Conservation (phyloP, 1,140 invertebrate species). For the roundworm (Caenorhabditis elegans) region WBcel235 BX284605.5:1602001-1602500, state of each 20-base stretch:
- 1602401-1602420: not conserved
- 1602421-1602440: not conserved
- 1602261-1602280: not conserved
- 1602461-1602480: no score
- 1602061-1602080: not conserved
- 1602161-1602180: not conserved
- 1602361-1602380: not conserved
- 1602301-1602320: not conserved
- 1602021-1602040: not conserved
- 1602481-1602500: no score
- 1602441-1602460: not conserved
- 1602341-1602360: constrained; percentile 3
- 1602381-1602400: not conserved
- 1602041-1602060: not conserved
- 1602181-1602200: not conserved
- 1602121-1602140: no score
- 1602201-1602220: not conserved
- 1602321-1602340: not conserved
- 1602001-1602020: not conserved
- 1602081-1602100: not conserved
- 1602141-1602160: not conserved
- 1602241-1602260: not conserved
- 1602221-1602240: not conserved
- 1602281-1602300: not conserved
- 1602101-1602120: not conserved